Evolutionary conservation across 2,797 vertebrate genomes (phyloP), one percentile per base, ranked within the genome.

Genomic region (Squalus acanthias): DNA sequence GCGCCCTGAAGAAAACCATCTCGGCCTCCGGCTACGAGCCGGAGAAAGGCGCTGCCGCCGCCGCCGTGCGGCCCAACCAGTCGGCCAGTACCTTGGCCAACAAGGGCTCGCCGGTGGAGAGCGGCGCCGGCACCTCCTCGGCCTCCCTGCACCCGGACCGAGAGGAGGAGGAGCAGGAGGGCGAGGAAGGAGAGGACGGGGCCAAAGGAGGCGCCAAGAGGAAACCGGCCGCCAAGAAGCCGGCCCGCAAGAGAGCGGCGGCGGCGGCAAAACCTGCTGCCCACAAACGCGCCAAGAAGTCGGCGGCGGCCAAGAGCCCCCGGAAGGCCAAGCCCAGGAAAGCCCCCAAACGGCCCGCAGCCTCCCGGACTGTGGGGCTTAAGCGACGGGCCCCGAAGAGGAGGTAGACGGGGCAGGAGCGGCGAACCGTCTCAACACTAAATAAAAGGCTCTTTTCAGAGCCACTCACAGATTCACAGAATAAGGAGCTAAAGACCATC

Each of bases 371-470:
- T 1, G 1, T 2, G 24, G 57, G 88, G 57, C 57, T 3, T 3
- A 63, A 46, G 17, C 33, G 17, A 5, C 33, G 6, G 63, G 91
- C 33, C 5, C 13, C 1, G 33, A 67, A 67, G 33, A 29, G 57
- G 57, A 63, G 57, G 20, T 91, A 91, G 26, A 89, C 3, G 10
- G 53, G 0, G 13, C 72, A 74, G 72, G 8, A 74, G 26, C 72
- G 26, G 10, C 15, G 3, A 33, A 33, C 2, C 24, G 53, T 22
- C 24, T 10, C 1, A 92, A 92, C 60, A 29, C 6, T 39, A 39
- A 39, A 39, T 39, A 63, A 93, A 72, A 46, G 69, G 69, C 69
- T 95, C 93, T 95, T 95, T 95, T 95, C 22, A 95, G 69, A 95
- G 67, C 69, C 93, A 95, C 67, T 24, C 67, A 67, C 63, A 50